Conservation (phyloP, 2,113 vertebrate species). For the Xiphophorus couchianus region DNA sequence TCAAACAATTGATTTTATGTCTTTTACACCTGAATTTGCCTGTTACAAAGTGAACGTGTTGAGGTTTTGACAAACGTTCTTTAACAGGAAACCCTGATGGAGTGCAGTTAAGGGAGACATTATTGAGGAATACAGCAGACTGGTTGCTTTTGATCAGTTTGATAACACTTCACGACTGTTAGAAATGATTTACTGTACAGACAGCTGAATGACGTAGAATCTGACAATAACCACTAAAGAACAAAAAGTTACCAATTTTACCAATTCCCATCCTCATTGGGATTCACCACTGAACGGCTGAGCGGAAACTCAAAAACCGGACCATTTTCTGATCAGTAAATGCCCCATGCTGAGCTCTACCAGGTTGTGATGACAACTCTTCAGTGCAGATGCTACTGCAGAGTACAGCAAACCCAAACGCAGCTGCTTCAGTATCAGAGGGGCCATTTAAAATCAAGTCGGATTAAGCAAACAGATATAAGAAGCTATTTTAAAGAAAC, state of each 20-base stretch:
- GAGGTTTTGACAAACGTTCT: background rate
- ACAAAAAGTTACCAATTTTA: background rate
- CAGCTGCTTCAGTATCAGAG: background rate
- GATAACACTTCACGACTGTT: background rate
- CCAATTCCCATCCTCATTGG: background rate
- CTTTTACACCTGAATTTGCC: background rate
- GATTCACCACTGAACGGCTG: too few species aligned
- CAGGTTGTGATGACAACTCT: background rate
- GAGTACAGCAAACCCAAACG: background rate
- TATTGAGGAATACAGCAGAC: background rate
- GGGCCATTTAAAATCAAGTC: background rate
- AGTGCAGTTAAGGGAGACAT: background rate
- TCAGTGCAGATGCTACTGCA: background rate
- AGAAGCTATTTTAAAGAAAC: background rate
- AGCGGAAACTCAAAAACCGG: background rate
- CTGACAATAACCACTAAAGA: background rate
- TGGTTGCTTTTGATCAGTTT: background rate
- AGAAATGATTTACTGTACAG: background rate
- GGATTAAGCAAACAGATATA: background rate
- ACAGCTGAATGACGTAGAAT: background rate
- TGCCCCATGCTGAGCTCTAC: background rate
- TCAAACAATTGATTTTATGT: background rate
- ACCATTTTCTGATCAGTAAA: background rate
- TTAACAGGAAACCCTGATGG: background rate
- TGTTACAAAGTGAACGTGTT: background rate